A percentile compares a stretch with the other conserved stretches of the same genome.
Conservation (phyloP, 2,888 invertebrate species). For the Sussaba pulchella region DNA sequence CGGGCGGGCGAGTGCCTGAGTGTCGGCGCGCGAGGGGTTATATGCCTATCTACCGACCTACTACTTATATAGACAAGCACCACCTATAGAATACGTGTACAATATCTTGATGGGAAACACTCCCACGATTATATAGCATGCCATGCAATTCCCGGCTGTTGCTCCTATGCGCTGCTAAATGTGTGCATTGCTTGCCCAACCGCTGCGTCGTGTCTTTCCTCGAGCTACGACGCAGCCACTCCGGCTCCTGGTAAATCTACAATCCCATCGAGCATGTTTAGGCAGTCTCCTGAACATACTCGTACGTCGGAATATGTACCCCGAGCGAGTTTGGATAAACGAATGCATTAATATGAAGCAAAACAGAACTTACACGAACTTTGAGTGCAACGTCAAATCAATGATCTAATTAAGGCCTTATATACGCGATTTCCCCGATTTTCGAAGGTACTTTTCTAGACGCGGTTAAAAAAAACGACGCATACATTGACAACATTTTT, state of each 20-base stretch:
- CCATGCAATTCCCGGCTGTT: conserved; percentile 79
- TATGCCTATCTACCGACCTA: conserved; percentile 23
- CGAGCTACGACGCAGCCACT: conserved; percentile 60
- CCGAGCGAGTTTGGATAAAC: background rate
- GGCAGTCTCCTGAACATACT: conserved; percentile 37
- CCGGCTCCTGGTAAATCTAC: conserved; percentile 55
- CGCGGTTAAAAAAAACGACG: no score
- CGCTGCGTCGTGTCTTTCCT: conserved; percentile 64
- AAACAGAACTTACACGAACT: conserved; percentile 7
- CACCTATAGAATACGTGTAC: conserved; percentile 71
- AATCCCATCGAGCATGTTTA: conserved; percentile 61
- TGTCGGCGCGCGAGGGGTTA: conserved; percentile 36
- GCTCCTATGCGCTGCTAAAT: conserved; percentile 23
- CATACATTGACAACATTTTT: no score
- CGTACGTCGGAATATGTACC: conserved; percentile 6
- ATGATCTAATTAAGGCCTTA: conserved; percentile 78
- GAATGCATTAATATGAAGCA: conserved; percentile 3
- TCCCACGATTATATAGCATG: conserved; percentile 83
- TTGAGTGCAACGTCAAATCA: conserved; percentile 66
- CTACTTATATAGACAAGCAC: conserved; percentile 15
- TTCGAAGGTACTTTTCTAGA: background rate
- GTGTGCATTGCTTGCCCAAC: conserved; percentile 75
- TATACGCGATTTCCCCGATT: background rate
- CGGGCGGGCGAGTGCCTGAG: conserved; percentile 72
- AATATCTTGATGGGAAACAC: conserved; percentile 82